These are phyloP conservation scores for Geotrypetes seraphini DNA, from an alignment of 2,797 vertebrate genomes.

Conservation along the genomic window DNA sequence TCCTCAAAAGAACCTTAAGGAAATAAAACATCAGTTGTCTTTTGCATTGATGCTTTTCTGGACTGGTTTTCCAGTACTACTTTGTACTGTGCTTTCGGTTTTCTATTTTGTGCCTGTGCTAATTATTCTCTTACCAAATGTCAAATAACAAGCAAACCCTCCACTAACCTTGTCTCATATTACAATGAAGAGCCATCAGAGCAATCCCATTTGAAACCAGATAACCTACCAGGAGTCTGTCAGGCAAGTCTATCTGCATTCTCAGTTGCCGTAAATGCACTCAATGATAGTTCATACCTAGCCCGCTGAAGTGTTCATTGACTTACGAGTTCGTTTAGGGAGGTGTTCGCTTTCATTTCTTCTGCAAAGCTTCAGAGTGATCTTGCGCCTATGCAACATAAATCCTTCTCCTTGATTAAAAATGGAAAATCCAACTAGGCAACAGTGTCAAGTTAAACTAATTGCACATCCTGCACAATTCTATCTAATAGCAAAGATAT, in stretches of 20 bases:
- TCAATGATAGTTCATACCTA: neutral
- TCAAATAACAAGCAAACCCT: neutral
- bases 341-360: neutral
- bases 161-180: neutral
- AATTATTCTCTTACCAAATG: neutral
- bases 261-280: neutral
- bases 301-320: rapidly evolving
- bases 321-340: neutral
- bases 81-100: neutral
- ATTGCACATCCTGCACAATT: neutral
- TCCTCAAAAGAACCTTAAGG: too few species aligned
- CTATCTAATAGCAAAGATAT: neutral
- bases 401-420: neutral
- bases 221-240: too few species aligned
- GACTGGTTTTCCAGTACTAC: too few species aligned
- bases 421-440: neutral
- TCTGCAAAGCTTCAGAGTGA: neutral
- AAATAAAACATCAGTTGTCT: too few species aligned
- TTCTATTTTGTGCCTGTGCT: neutral
- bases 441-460: neutral
- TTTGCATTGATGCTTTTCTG: too few species aligned
- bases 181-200: rapidly evolving
- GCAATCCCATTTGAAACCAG: neutral
- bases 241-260: neutral
- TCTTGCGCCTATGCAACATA: rapidly evolving